Base-by-base conservation (phyloP, 2,113 vertebrate species). In the Hippocampus zosterae region DNA sequence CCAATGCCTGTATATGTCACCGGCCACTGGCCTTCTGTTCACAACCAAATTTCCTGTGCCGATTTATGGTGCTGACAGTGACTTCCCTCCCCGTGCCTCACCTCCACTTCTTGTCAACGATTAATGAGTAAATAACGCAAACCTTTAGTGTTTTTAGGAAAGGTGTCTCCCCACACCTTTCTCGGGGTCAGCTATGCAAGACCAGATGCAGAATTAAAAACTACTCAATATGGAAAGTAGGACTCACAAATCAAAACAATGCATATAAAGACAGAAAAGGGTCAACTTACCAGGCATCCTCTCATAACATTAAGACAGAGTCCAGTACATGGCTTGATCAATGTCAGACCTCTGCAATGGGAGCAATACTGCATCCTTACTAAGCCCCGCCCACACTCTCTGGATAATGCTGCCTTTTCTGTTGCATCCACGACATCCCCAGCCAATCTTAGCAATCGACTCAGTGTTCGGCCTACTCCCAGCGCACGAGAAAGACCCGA, bases 331-430 rank as follows among this genome's bases (percentile, higher is more conserved):
- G 95, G 94, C n/a, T 92, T 85, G 78, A 96, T 95, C 25, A 95
- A 91, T 0, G 94, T 96, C 68, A 96, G 89, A 11, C 95, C 94
- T 71, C 94, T 93, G 80, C 95, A 96, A 69, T 96, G 95, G 0
- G 95, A 92, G 74, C 95, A 96, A 84, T 95, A 96, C 85, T 94
- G 93, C 95, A 96, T 96, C 87, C 78, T 93, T 73, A 96, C 95
- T 52, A 96, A 80, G 0, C 92, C 91, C 52, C 74, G 75, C 55
- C 90, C 92, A 65, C 95, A 96, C 59, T 95, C 94, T 76, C 91
- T 91, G 7, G 88, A 91, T 69, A 95, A 68, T 1, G 85, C 77
- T 0, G 80, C 85, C n/a, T 91, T 92, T 59, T 96, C 94, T 0
- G 94, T 95, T 0, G 88, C 91, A 1, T 96, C 95, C 69, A 96